Percentiles rank a stretch among this genome's conserved stretches.
phyloP scores from a whole-genome alignment of 1,140 invertebrate genomes.

The Ips typographus region DNA sequence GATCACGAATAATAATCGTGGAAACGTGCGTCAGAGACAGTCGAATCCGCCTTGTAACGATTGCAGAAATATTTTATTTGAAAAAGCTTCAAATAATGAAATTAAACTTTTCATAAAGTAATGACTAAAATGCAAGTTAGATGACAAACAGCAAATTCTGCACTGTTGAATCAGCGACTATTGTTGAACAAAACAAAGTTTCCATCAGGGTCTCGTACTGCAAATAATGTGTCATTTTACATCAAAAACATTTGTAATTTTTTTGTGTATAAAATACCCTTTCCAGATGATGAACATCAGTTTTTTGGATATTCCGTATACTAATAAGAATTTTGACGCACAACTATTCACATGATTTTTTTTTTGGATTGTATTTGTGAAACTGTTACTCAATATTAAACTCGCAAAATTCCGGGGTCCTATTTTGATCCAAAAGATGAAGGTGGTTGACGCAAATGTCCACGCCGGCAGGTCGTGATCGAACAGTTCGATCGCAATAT shows the following conservation, averaged over 20 bases:
- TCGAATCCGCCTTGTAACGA: neutral
- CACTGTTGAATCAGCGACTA: too few relatives aligned
- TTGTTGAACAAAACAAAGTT: too few relatives aligned
- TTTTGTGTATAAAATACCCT: too few relatives aligned
- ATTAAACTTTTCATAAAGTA: neutral
- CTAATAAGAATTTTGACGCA: too few relatives aligned
- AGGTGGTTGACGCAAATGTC: constrained; percentile 8
- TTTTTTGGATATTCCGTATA: too few relatives aligned
- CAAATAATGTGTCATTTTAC: too few relatives aligned
- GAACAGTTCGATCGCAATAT: constrained; percentile 5
- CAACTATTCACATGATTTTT: neutral
- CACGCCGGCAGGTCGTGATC: constrained; percentile 10
- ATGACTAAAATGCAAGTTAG: constrained; percentile 1
- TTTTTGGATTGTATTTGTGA: neutral
- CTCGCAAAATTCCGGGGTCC: neutral
- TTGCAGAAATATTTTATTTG: neutral
- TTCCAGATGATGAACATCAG: too few relatives aligned
- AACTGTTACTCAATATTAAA: neutral
- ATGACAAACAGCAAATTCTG: neutral
- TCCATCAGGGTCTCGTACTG: too few relatives aligned
- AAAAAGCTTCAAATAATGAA: neutral
- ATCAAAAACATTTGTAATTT: too few relatives aligned
- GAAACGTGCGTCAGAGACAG: constrained; percentile 4
- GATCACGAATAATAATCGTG: constrained; percentile 8
- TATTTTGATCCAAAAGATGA: neutral